phyloP scores from a whole-genome alignment of 2,888 invertebrate genomes.

The Acleris literana region DNA sequence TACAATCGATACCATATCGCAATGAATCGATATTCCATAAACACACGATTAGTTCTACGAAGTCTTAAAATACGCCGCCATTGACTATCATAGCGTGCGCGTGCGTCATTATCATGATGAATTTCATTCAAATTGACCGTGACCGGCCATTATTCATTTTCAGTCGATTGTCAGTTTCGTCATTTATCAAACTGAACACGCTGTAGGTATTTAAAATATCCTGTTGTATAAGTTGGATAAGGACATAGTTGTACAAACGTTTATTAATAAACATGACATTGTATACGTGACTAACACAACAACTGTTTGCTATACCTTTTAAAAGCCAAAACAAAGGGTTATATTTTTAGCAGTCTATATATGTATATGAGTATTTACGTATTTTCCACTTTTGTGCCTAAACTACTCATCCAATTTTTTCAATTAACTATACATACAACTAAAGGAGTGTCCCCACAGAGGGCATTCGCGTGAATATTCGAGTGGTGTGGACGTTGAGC shows the following conservation, averaged over 20 bases:
- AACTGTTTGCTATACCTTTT: too few relatives aligned
- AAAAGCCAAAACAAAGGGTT: too few relatives aligned
- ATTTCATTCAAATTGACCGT: slow-evolving; percentile 21
- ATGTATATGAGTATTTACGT: too few relatives aligned
- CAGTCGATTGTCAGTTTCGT: slow-evolving; percentile 11
- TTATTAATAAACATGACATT: too few relatives aligned
- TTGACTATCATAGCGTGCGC: not conserved
- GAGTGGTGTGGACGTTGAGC: too few relatives aligned
- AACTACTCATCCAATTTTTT: too few relatives aligned
- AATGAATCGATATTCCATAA: slow-evolving; percentile 36
- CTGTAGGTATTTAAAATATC: not conserved
- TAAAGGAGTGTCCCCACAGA: too few relatives aligned
- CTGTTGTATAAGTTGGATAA: not conserved
- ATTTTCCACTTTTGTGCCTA: too few relatives aligned
- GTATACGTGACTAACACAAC: too few relatives aligned
- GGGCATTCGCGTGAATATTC: too few relatives aligned
- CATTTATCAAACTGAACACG: slow-evolving; percentile 12
- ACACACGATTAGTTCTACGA: slow-evolving; percentile 38
- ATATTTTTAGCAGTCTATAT: too few relatives aligned
- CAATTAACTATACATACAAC: too few relatives aligned
- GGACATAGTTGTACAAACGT: not conserved
- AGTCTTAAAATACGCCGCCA: slow-evolving; percentile 19
- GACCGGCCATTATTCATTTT: slow-evolving; percentile 15
- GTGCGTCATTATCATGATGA: slow-evolving; percentile 15
- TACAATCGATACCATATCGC: slow-evolving; percentile 7